Evolutionary conservation across 2,888 invertebrate species (phyloP).

Genomic region (Tenthredo amoena): DNA sequence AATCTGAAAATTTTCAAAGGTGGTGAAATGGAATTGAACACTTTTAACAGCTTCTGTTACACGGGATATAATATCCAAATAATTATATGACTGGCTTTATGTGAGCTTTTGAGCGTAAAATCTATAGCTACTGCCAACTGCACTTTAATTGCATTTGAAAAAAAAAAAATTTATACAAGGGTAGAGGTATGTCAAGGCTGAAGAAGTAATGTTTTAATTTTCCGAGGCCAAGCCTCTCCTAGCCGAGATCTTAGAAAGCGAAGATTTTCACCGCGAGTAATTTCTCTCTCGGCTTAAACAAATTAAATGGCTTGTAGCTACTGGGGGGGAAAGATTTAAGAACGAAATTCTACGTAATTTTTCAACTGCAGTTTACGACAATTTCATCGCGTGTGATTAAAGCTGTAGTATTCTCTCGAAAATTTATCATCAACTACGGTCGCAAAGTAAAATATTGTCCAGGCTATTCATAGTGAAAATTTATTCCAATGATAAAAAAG

Average conservation of each 20-base stretch:
- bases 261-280: neutral
- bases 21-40: neutral
- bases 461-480: too few species aligned
- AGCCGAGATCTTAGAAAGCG: neutral
- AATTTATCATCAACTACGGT: neutral
- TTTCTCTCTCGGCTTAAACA: neutral
- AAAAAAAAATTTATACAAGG: neutral
- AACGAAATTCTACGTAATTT: constrained; percentile 16
- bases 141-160: neutral
- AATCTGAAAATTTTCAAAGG: neutral
- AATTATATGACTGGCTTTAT: neutral
- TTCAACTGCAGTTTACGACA: neutral
- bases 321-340: neutral
- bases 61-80: neutral
- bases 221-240: neutral
- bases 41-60: neutral
- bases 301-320: neutral
- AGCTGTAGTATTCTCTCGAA: neutral
- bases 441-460: too few species aligned
- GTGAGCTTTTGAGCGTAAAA: neutral
- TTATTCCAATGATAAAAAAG: too few species aligned
- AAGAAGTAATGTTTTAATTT: neutral
- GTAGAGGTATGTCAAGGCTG: neutral
- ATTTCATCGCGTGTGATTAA: neutral
- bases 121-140: neutral